A percentile compares a stretch with the other conserved stretches of the same genome.
phyloP scores from a whole-genome alignment of 2,113 vertebrate genomes.

The Poeciliopsis turrubarensis region DNA sequence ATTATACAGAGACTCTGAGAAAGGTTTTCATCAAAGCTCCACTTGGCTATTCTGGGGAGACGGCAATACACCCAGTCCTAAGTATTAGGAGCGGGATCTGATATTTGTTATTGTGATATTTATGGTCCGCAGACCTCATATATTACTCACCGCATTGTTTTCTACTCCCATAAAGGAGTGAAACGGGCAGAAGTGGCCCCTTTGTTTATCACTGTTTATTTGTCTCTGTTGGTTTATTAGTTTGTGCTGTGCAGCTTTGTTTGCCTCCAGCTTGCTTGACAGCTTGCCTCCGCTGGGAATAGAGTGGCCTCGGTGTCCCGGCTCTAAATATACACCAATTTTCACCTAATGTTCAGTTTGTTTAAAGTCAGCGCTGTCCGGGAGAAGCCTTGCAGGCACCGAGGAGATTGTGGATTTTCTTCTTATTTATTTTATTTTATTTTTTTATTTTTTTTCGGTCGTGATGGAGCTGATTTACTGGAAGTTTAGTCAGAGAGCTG shows the following conservation, averaged over 20 bases:
- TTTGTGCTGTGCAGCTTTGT: constrained; percentile 70
- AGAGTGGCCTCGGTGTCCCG: constrained; percentile 69
- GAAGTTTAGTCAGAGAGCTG: background rate
- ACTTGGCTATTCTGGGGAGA: constrained; percentile 64
- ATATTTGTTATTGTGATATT: constrained; percentile 73
- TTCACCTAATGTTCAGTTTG: constrained; percentile 70
- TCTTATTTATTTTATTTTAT: no score
- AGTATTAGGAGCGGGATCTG: constrained; percentile 53
- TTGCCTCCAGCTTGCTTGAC: constrained; percentile 79
- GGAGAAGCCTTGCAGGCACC: constrained; percentile 40
- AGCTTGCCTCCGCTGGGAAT: constrained; percentile 74
- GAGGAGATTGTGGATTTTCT: constrained; percentile 26
- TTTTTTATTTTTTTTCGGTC: background rate
- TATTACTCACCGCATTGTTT: constrained; percentile 71
- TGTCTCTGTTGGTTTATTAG: constrained; percentile 76
- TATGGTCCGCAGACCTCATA: constrained; percentile 61
- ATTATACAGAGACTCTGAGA: constrained; percentile 58
- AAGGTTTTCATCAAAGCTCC: constrained; percentile 64
- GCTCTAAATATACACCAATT: constrained; percentile 76
- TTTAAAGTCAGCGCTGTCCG: constrained; percentile 57
- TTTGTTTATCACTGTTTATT: constrained; percentile 76
- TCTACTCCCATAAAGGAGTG: constrained; percentile 60
- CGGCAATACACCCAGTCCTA: constrained; percentile 49
- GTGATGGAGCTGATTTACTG: constrained; percentile 2
- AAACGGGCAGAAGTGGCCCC: constrained; percentile 66